phyloP scores from a whole-genome alignment of 2,888 invertebrate genomes.

The Girardia tigrina region DNA sequence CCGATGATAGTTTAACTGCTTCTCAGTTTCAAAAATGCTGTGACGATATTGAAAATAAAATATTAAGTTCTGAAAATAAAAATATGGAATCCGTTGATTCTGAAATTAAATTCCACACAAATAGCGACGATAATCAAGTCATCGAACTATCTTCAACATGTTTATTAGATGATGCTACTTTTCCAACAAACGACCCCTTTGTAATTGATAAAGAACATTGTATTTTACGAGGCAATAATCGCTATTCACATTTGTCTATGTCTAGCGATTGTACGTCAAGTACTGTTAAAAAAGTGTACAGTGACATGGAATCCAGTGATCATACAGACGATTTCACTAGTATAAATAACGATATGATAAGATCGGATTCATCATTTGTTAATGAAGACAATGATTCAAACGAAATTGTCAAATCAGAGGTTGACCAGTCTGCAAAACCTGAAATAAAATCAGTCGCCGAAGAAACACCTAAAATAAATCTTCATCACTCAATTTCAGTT shows the following conservation, averaged over 20 bases:
- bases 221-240: neutral
- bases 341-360: neutral
- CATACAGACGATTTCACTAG: slow-evolving; percentile 6
- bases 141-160: neutral
- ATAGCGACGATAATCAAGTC: neutral
- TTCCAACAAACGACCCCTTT: too few relatives aligned
- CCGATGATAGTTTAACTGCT: neutral
- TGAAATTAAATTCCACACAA: neutral
- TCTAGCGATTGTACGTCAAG: neutral
- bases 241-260: neutral
- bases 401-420: neutral
- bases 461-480: neutral
- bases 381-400: neutral
- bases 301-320: slow-evolving; percentile 15
- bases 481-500: neutral
- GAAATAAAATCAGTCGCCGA: neutral
- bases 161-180: neutral
- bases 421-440: neutral
- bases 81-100: neutral
- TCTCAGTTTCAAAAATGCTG: neutral
- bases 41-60: neutral
- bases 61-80: neutral
- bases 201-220: neutral
- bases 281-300: neutral
- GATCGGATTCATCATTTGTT: neutral